Evolutionary conservation across 1,140 invertebrate species (phyloP).

Genomic region (Penaeus vannamei): DNA sequence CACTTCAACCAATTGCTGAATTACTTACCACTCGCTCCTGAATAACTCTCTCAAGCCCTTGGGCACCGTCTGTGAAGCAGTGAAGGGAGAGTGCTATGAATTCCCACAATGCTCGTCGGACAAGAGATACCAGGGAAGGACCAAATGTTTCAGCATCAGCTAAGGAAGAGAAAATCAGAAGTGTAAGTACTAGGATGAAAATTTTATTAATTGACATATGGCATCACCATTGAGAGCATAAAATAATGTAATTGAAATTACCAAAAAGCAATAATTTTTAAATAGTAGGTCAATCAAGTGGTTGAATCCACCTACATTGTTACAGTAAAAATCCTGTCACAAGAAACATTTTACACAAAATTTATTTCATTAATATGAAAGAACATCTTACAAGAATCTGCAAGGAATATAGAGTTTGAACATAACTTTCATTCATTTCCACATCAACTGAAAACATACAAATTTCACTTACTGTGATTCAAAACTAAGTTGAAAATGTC

Average conservation of each 20-base stretch:
- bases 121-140: conserved; percentile 52
- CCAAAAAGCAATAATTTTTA: too few species aligned
- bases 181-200: background rate
- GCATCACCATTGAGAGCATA: background rate
- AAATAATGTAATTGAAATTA: too few species aligned
- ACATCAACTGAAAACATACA: background rate
- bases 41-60: conserved; percentile 71
- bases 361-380: too few species aligned
- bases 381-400: too few species aligned
- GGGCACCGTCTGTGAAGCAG: conserved; percentile 71
- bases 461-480: conserved; percentile 67
- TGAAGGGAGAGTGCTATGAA: conserved; percentile 70
- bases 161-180: conserved; percentile 37
- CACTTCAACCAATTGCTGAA: background rate
- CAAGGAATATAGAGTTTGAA: too few species aligned
- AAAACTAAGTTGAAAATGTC: conserved; percentile 70
- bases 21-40: conserved; percentile 71
- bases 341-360: too few species aligned
- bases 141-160: conserved; percentile 60
- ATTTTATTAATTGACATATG: background rate
- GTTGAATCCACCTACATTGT: too few species aligned
- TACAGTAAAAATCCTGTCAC: too few species aligned
- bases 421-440: too few species aligned
- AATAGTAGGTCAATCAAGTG: too few species aligned
- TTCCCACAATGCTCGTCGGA: conserved; percentile 68